Conservation (phyloP, 2,113 vertebrate genomes). For the Collichthys lucidus region DNA sequence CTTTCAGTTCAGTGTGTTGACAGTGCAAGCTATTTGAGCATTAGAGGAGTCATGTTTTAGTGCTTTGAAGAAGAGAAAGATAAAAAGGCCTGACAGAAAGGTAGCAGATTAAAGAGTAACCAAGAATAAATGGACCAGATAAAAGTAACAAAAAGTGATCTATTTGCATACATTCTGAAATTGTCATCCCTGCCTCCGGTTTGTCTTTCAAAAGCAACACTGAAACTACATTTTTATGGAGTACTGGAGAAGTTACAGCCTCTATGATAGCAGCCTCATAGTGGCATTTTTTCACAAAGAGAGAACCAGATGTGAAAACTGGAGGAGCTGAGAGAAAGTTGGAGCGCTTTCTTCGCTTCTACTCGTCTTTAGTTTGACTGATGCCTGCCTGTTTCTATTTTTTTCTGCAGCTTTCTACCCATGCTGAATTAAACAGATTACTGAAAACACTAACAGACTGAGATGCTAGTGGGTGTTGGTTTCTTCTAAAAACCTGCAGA, state of each 20-base stretch:
- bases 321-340: slow-evolving; percentile 27
- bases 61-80: neutral
- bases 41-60: neutral
- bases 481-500: neutral
- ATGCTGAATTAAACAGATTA: slow-evolving; percentile 40
- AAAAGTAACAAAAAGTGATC: slow-evolving; percentile 26
- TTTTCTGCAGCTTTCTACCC: slow-evolving; percentile 22
- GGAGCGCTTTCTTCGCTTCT: neutral
- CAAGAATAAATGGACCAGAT: neutral
- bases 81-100: neutral
- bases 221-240: slow-evolving; percentile 39
- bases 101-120: slow-evolving; percentile 6
- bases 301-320: slow-evolving; percentile 68
- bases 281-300: slow-evolving; percentile 49
- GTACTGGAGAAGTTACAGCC: slow-evolving; percentile 28
- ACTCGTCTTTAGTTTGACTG: slow-evolving; percentile 12
- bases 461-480: neutral
- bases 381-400: slow-evolving; percentile 26
- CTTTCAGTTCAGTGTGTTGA: neutral
- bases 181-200: neutral
- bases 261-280: slow-evolving; percentile 27
- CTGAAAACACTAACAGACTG: slow-evolving; percentile 13
- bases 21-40: slow-evolving; percentile 3
- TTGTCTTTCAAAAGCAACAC: slow-evolving; percentile 34
- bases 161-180: slow-evolving; percentile 19